Evolutionary conservation across 2,888 invertebrate genomes (phyloP), one percentile per base, ranked within the genome.

Genomic region (Agrochola macilenta): DNA sequence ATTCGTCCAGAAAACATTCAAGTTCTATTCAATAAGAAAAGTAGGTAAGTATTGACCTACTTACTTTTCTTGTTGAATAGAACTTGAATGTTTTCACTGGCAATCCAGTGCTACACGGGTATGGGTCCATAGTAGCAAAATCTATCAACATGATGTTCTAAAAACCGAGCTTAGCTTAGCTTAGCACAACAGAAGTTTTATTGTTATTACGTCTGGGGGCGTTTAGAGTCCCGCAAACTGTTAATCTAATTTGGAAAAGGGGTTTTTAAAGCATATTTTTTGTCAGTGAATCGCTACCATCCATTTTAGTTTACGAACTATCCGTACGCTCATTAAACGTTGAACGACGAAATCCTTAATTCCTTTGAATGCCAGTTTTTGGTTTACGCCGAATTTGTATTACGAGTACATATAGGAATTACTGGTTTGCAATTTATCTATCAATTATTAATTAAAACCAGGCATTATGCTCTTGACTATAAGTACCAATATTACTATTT

Each of bases 301-400:
- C 3, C n/a, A 43, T 35, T 52, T 58, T 46, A 43, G n/a, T 82
- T 49, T 23, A 43, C 20, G 17, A 78, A 66, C 46, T 49, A 54
- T 52, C 30, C 52, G 30, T 39, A 8, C 12, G 54, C 65, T 84
- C 58, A 72, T 84, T 79, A 84, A 80, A 60, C 54, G 20, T 7
- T n/a, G 52, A 69, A 64, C n/a, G 63, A 30, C 30, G 30, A 64
- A 65, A 84, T 64, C 63, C 63, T 69, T 79, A 5, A 60, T 57
- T 46, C 12, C 39, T 70, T 65, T 61, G 70, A 60, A 43, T 61
- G 23, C 7, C 30, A 11, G 30, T 17, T 60, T 84, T 43, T 30
- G 17, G 11, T 84, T 73, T n/a, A 14, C 20, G 23, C 43, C 0
- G 14, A 76, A 30, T 63, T 52, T 64, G 0, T 35, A 17, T 80